Base-by-base conservation (phyloP, 2,113 vertebrate species). In the Neofelis nebulosa region DNA sequence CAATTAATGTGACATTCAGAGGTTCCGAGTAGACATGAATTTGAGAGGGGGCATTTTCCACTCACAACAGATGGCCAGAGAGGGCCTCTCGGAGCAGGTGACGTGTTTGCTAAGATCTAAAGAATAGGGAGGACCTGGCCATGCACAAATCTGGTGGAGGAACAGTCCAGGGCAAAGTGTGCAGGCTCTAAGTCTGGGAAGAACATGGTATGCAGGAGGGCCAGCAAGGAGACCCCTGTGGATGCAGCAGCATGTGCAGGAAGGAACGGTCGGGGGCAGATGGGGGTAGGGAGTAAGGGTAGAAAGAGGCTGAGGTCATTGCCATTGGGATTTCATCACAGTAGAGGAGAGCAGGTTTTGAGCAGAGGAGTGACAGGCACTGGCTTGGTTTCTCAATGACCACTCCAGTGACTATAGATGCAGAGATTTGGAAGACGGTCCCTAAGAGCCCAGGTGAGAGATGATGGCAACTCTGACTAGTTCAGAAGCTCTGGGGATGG, bases 221-320 rank as follows among this genome's bases (percentile, higher is more conserved):
- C 27, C 41, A 68, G 27, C 25, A 61, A n/a, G 23, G 31, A 21
- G 83, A 55, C 6, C 10, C 3, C 23, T 81, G 65, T 29, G 69
- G 36, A 38, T 41, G 11, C 38, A 52, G n/a, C 15, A 73, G 57
- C 11, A 8, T 0, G 14, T 25, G 19, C 3, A 29, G 5, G 33
- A 18, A 14, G 27, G 45, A 2, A 13, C 18, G 2, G 76, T 2
- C 0, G 8, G 23, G 41, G 13, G 41, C 4, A 23, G 1, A 1
- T 15, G 3, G 9, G 18, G 48, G 31, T 18, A 18, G 15, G 3
- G 31, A 23, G 25, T 27, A 25, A 50, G 2, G 27, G 3, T 0
- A 23, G 48, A 21, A 45, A 19, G 91, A 61, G 45, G 76, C 16
- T 3, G 36, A 65, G n/a, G 7, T 7, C 45, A 25, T 7, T 25